phyloP scores from a whole-genome alignment of 2,797 vertebrate species.

The Choloepus didactylus region DNA sequence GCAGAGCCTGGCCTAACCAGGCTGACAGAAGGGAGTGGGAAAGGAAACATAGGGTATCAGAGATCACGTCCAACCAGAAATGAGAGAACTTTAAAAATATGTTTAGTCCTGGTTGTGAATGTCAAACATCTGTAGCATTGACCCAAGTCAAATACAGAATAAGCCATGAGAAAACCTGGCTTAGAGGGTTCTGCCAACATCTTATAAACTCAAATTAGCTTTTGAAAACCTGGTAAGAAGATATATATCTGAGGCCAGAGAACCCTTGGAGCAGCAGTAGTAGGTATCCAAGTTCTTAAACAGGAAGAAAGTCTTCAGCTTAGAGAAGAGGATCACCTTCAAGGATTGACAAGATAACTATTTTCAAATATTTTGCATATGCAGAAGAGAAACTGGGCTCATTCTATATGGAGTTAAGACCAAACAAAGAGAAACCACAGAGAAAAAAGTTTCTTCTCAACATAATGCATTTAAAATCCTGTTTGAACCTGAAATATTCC shows the following conservation, averaged over 20 bases:
- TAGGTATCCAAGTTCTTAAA: background rate
- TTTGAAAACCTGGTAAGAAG: conserved; percentile 28
- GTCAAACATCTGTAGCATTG: background rate
- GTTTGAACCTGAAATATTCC: background rate
- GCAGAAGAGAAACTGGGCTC: background rate
- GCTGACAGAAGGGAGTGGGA: background rate
- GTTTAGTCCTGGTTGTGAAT: background rate
- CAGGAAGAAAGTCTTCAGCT: background rate
- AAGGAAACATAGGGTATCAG: background rate
- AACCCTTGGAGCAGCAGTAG: background rate
- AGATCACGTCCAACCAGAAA: background rate
- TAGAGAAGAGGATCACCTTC: background rate
- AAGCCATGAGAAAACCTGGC: conserved; percentile 5
- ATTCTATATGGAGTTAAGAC: background rate
- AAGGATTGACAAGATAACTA: background rate
- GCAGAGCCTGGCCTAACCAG: background rate
- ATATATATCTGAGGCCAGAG: background rate
- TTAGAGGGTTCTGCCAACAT: background rate
- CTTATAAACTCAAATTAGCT: background rate
- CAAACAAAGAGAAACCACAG: background rate
- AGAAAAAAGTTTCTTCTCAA: background rate
- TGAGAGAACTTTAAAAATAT: background rate
- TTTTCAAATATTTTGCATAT: conserved; percentile 4
- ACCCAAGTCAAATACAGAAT: background rate
- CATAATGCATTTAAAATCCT: background rate